Base-by-base conservation (phyloP, 2,797 vertebrate species). In the Oryzias dopingdopingensis region DNA sequence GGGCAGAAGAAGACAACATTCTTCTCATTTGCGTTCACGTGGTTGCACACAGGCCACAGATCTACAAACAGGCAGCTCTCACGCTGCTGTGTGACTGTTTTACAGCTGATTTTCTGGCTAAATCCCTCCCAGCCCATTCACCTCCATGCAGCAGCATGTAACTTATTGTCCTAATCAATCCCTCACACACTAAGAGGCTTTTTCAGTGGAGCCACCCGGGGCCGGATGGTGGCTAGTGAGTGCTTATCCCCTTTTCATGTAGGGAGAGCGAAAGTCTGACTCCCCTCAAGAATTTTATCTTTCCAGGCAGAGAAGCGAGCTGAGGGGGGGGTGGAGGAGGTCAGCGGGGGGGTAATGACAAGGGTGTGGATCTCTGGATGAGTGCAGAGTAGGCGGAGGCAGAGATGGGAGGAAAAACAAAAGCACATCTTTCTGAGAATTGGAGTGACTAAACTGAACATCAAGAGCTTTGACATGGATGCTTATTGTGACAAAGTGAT, bases 151-250 rank as follows among this genome's bases (percentile, higher is more conserved):
- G 65, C 32, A 52, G 65, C 67, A 65, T 82, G 82, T 74, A 76
- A 61, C 80, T 65, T 66, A 75, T 79, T 82, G 84, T 87, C 69
- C 75, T 80, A 71, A 83, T 85, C 84, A 82, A 81, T 84, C 72
- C 78, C 78, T 80, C 65, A 15, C 82, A 72, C 83, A 70, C 80
- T 85, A 81, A 85, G 79, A 83, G 76, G 78, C 82, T 86, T 86
- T 80, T 58, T 72, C 64, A 20, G 20, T 52, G 59, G 59, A 74
- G 3, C 70, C 77, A 65, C 74, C 77, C 53, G 71, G 74, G 80
- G 74, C 69, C 45, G 22, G 67, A 71, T 17, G 46, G 65, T 24
- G 0, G 75, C 63, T 67, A 59, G 72, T 20, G 40, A 61, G 48
- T 0, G 72, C 78, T 84, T 71, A 82, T 77, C 76, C 77, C 52